Evolutionary conservation across 2,888 invertebrate genomes (phyloP).

Genomic region (Morinoia aosen): DNA sequence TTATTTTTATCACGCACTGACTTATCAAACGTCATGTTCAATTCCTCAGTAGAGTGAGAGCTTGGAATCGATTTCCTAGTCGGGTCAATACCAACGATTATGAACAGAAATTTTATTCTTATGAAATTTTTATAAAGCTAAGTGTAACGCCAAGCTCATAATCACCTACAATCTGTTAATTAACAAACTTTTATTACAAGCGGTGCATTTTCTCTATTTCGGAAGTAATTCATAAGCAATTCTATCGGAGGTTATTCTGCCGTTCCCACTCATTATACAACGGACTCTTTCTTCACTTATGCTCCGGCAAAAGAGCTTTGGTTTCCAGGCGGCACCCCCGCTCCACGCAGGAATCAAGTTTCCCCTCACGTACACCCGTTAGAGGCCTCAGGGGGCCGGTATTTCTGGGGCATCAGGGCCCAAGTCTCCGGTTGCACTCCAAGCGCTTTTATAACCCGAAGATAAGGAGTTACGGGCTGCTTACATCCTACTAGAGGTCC

Average conservation of each 20-base stretch:
- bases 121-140: too few species aligned
- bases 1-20: too few species aligned
- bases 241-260: background rate
- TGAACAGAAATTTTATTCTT: too few species aligned
- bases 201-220: too few species aligned
- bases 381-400: background rate
- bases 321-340: background rate
- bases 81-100: too few species aligned
- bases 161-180: too few species aligned
- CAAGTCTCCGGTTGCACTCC: slow-evolving; percentile 28
- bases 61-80: too few species aligned
- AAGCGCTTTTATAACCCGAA: slow-evolving; percentile 24
- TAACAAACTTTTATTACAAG: too few species aligned
- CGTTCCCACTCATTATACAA: background rate
- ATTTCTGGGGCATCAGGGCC: slow-evolving; percentile 20
- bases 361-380: slow-evolving; percentile 42
- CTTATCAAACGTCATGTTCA: too few species aligned
- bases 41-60: too few species aligned
- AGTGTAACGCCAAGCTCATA: too few species aligned
- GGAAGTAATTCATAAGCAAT: too few species aligned
- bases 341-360: background rate
- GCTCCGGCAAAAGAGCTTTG: background rate
- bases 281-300: background rate
- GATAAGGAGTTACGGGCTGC: slow-evolving; percentile 38
- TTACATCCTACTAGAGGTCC: background rate